Evolutionary conservation across 2,113 vertebrate species (phyloP).

Genomic region (Oxyruncus cristatus): DNA sequence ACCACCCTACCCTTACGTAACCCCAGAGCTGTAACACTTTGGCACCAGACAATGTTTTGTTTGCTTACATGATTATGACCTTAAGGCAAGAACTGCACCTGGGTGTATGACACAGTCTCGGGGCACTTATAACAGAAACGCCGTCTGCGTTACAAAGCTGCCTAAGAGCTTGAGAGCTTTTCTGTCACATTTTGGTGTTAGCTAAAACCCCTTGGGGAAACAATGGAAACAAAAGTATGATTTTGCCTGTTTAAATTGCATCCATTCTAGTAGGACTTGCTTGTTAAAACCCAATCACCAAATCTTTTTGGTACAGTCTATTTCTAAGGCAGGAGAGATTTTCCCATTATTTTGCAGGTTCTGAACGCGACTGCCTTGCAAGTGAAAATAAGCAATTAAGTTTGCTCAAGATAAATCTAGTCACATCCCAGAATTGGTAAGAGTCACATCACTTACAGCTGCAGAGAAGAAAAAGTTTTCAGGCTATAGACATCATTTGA

Average conservation of each 20-base stretch:
- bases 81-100: constrained; percentile 31
- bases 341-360: background rate
- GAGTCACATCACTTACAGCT: background rate
- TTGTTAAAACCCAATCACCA: background rate
- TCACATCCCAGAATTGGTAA: background rate
- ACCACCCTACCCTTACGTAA: constrained; percentile 15
- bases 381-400: background rate
- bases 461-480: background rate
- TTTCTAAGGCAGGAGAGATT: background rate
- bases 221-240: background rate
- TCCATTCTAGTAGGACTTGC: background rate
- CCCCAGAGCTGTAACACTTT: background rate
- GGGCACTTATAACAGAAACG: background rate
- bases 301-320: background rate
- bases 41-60: constrained; percentile 19
- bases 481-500: background rate
- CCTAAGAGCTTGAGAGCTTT: background rate
- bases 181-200: background rate
- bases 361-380: background rate
- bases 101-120: background rate
- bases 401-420: background rate
- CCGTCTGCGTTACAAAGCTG: background rate
- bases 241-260: background rate
- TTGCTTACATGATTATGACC: constrained; percentile 27
- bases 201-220: background rate